phyloP scores from a whole-genome alignment of 2,797 vertebrate species.

The Chromobotia macracanthus region DNA sequence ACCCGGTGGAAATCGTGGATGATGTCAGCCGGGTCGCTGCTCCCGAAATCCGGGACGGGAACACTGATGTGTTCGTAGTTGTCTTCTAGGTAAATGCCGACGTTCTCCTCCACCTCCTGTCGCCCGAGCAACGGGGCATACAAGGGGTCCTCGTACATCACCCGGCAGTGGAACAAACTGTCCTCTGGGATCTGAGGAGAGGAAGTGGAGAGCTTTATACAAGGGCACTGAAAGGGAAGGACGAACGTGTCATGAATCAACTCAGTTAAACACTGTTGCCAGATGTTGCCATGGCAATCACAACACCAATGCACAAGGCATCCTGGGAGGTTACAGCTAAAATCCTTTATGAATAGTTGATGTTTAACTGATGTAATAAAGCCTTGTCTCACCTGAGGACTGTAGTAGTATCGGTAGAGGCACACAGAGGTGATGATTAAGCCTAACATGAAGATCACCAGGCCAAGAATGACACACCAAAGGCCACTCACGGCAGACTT shows the following conservation, averaged over 20 bases:
- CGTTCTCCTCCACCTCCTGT: constrained; percentile 89
- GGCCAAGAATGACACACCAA: constrained; percentile 86
- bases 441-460: constrained; percentile 85
- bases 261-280: neutral
- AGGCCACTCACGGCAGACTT: constrained; percentile 79
- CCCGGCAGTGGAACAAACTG: constrained; percentile 89
- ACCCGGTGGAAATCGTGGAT: constrained; percentile 95
- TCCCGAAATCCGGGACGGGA: constrained; percentile 87
- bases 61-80: constrained; percentile 93
- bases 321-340: neutral
- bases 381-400: constrained; percentile 80
- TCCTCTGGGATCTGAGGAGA: constrained; percentile 83
- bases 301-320: neutral
- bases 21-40: constrained; percentile 90
- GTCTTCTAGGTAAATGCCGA: constrained; percentile 89
- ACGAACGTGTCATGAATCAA: neutral
- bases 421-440: constrained; percentile 87
- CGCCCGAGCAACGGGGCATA: constrained; percentile 81
- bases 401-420: constrained; percentile 88
- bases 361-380: neutral
- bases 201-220: constrained; percentile 34
- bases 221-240: neutral
- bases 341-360: neutral
- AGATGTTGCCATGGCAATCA: constrained; percentile 17
- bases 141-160: constrained; percentile 87